Conservation (phyloP, 2,888 invertebrate genomes). For the Nephrotoma flavescens region DNA sequence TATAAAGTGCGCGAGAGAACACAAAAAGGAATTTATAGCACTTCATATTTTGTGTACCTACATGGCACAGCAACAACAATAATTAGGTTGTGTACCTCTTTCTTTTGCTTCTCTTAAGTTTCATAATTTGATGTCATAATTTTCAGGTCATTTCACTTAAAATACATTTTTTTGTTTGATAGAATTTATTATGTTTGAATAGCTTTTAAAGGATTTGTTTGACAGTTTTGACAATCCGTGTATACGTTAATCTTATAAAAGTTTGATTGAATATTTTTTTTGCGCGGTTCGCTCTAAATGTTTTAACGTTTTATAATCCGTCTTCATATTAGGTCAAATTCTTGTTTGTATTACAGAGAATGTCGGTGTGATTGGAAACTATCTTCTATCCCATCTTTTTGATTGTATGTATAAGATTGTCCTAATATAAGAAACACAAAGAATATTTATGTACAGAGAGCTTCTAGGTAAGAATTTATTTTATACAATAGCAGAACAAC, state of each 20-base stretch:
- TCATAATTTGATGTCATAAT: background rate
- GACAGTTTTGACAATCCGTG: background rate
- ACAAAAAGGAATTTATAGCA: background rate
- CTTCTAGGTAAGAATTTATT: background rate
- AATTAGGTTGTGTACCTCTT: background rate
- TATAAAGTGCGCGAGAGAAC: background rate
- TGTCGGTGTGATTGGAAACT: background rate
- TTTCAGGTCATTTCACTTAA: background rate
- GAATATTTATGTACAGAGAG: background rate
- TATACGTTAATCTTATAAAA: background rate
- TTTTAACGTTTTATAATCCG: background rate
- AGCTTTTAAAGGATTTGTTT: background rate
- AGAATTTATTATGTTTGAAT: background rate
- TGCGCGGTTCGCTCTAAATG: background rate
- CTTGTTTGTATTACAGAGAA: background rate
- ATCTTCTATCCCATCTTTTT: background rate
- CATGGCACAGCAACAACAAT: background rate
- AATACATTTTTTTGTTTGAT: background rate
- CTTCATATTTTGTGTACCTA: background rate
- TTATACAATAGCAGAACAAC: background rate
- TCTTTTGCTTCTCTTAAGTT: background rate
- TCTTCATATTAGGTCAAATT: background rate
- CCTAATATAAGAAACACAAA: background rate
- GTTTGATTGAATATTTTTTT: background rate
- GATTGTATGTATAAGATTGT: background rate